Base-by-base conservation (phyloP, 2,113 vertebrate species). In the Lathamus discolor region DNA sequence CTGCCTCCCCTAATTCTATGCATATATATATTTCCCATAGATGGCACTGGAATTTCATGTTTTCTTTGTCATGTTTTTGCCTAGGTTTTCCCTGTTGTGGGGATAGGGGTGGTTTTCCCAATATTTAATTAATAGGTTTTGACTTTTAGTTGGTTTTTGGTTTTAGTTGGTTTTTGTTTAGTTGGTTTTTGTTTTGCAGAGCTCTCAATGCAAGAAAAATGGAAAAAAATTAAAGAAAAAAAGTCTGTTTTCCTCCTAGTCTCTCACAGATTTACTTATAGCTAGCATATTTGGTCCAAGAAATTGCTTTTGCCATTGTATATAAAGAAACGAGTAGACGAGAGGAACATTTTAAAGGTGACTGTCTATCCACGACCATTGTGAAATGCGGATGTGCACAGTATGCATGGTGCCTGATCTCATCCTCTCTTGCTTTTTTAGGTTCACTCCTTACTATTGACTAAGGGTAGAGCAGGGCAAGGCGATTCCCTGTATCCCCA, bases 11-110 rank as follows among this genome's bases (percentile, higher is more conserved):
- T 90, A 95, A 83, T 94, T 86, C 41, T 66, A 72, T 39, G 7
- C 70, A 17, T 88, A 54, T n/a, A 43, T 33, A 2, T 61, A 31
- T 94, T 96, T 94, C 78, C 84, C 63, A 70, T 86, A 67, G 69
- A 80, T 85, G 59, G 70, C 81, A 80, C 55, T 81, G 85, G 90
- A 89, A 95, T 92, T 92, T 91, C 48, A 57, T 72, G 20, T 62
- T 90, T 85, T 68, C 43, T 85, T 39, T 10, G 1, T 29, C 48
- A 63, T 13, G 3, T 57, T 95, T 95, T 80, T 72, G n/a, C 70
- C 33, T 83, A 20, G 17, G 57, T 83, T 93, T 89, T 91, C n/a
- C 44, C 20, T 76, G 3, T 90, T 89, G 75, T 57, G 19, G 35
- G 15, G 19, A 3, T 13, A 29, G 64, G 48, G 17, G 8, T 74